Percentiles rank a stretch among this genome's conserved stretches.
These are phyloP conservation scores for Temnopleurus reevesii DNA, from an alignment of 53 echinoderm and acorn worm species.

Conservation along the genomic window DNA sequence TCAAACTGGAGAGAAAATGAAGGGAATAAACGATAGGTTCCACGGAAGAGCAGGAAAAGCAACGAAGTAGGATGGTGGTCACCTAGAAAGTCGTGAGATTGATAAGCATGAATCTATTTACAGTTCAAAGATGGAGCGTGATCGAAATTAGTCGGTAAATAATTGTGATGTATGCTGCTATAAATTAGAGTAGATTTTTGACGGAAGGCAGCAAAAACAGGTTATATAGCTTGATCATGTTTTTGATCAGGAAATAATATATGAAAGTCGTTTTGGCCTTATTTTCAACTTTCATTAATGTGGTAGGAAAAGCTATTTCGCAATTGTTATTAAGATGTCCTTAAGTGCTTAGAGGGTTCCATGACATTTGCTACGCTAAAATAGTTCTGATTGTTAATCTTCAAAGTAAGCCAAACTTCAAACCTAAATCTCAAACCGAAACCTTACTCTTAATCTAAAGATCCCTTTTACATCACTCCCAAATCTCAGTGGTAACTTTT, in stretches of 20 bases:
- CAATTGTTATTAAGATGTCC: background rate
- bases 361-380: background rate
- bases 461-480: too few relatives aligned
- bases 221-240: background rate
- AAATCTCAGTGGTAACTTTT: too few relatives aligned
- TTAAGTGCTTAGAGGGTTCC: background rate
- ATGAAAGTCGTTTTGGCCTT: background rate
- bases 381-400: too few relatives aligned
- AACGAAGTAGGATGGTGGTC: background rate
- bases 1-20: background rate
- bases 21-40: background rate
- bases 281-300: background rate
- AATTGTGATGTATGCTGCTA: constrained; percentile 33
- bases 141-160: background rate
- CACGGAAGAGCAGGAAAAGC: background rate
- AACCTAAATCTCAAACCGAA: too few relatives aligned
- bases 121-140: constrained; percentile 1
- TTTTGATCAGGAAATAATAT: background rate
- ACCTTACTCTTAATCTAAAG: too few relatives aligned
- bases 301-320: background rate
- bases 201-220: background rate
- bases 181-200: constrained; percentile 2
- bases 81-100: background rate
- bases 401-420: too few relatives aligned
- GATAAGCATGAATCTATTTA: background rate